Evolutionary conservation across 2,797 vertebrate species (phyloP).

Genomic region (Okamejei kenojei): DNA sequence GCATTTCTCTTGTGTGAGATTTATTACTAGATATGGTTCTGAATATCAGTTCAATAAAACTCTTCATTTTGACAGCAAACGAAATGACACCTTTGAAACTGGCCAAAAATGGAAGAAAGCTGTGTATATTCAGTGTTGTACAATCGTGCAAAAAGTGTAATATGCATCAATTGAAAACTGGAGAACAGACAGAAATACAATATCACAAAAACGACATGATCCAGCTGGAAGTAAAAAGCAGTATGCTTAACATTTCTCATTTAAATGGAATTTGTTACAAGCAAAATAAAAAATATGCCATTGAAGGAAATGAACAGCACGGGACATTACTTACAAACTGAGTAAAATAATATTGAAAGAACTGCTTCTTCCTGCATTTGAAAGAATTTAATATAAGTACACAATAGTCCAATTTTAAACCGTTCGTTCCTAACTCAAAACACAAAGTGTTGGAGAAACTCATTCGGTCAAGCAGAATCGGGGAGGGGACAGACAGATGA

Average conservation of each 20-base stretch:
- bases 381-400: not conserved
- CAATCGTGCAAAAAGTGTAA: constrained; percentile 11
- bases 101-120: constrained; percentile 21
- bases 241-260: constrained; percentile 50
- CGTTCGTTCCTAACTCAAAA: not conserved
- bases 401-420: not conserved
- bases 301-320: constrained; percentile 58
- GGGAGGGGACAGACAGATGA: no score
- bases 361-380: constrained; percentile 4
- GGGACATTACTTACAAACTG: constrained; percentile 49
- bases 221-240: constrained; percentile 41
- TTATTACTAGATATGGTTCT: no score
- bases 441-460: no score
- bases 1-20: no score
- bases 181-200: not conserved
- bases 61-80: constrained; percentile 4
- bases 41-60: not conserved
- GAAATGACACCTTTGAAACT: constrained; percentile 16
- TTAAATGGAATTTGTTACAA: constrained; percentile 50
- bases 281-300: constrained; percentile 57
- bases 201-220: constrained; percentile 1
- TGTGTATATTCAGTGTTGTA: constrained; percentile 1
- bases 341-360: constrained; percentile 43
- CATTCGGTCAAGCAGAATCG: no score
- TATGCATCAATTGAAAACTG: constrained; percentile 4